phyloP scores from a whole-genome alignment of 2,797 vertebrate genomes.

The Melanogrammus aeglefinus region DNA sequence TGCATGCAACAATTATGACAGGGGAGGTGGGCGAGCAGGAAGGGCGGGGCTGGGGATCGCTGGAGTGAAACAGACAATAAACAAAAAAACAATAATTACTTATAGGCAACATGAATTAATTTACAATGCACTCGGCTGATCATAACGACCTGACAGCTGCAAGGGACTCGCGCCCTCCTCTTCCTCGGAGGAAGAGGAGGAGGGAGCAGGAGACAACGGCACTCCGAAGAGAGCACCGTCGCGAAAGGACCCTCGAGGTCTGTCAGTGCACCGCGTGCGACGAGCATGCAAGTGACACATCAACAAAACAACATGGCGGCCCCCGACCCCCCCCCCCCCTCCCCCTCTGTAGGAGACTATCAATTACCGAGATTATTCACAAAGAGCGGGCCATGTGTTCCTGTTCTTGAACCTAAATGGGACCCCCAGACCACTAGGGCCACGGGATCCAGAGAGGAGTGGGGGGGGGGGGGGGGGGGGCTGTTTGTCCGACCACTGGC shows the following conservation, averaged over 20 bases:
- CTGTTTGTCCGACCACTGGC: constrained; percentile 49
- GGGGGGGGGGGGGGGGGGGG: constrained; percentile 28
- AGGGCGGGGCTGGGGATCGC: constrained; percentile 47
- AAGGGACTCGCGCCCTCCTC: constrained; percentile 67
- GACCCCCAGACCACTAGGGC: too few species aligned
- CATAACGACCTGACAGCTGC: constrained; percentile 84
- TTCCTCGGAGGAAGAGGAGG: constrained; percentile 65
- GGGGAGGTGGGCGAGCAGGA: constrained; percentile 39
- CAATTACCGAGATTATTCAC: constrained; percentile 79
- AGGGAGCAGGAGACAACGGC: constrained; percentile 77
- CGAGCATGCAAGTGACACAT: constrained; percentile 86
- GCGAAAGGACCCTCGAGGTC: constrained; percentile 75
- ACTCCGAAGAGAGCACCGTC: constrained; percentile 83
- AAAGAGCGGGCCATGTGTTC: constrained; percentile 84
- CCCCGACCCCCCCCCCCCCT: too few species aligned
- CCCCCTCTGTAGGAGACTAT: constrained; percentile 78
- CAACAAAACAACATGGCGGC: constrained; percentile 77
- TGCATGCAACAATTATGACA: constrained; percentile 85
- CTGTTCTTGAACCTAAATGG: constrained; percentile 60
- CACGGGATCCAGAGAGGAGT: neutral
- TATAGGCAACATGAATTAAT: constrained; percentile 85
- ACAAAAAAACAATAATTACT: constrained; percentile 78
- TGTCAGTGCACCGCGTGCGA: constrained; percentile 74
- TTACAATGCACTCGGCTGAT: constrained; percentile 83
- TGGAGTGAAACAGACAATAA: constrained; percentile 35